Evolutionary conservation across 2,888 invertebrate species (phyloP), one percentile per base, ranked within the genome.

Genomic region (Thera obeliscata): DNA sequence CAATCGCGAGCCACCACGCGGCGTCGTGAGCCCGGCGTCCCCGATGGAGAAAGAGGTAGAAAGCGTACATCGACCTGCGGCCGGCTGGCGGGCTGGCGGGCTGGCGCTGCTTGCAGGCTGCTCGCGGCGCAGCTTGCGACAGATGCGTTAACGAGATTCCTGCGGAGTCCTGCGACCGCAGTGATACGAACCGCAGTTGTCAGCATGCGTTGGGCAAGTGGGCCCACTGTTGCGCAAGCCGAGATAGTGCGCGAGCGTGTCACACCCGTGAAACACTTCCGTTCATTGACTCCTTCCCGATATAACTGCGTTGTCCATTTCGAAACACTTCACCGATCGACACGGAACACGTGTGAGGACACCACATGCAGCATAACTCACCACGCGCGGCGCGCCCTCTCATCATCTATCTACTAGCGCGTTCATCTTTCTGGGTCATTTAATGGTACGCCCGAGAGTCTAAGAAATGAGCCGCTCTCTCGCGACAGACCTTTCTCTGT

Each of bases 231-330:
- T 92, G 86, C 91, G 90, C 90, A 92, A 93, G 87, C 79, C 75
- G 80, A 82, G 91, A 91, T 90, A 91, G 90, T 87, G 85, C 83
- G 86, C 82, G 81, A 87, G 87, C 87, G 87, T 92, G 91, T 91
- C 92, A 90, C 91, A 85, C 87, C 87, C 86, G 89, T 91, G 89
- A 91, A 93, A 91, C 84, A 91, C 91, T 93, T 93, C 92, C 93
- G 93, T 93, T 93, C 93, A 87, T 93, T 93, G 93, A 93, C 93
- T 93, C 90, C 87, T 89, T 88, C 89, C 90, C 89, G 87, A 92
- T 91, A 90, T 90, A 91, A 89, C 86, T 81, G 82, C 79, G 85
- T 84, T 85, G 82, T 83, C 83, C 80, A 81, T 93, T 87, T 90
- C 88, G 90, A 89, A 90, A 92, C 82, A 85, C 87, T 61, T 86